Conservation (phyloP, 2,797 vertebrate genomes). For the Myiothlypis coronata region DNA sequence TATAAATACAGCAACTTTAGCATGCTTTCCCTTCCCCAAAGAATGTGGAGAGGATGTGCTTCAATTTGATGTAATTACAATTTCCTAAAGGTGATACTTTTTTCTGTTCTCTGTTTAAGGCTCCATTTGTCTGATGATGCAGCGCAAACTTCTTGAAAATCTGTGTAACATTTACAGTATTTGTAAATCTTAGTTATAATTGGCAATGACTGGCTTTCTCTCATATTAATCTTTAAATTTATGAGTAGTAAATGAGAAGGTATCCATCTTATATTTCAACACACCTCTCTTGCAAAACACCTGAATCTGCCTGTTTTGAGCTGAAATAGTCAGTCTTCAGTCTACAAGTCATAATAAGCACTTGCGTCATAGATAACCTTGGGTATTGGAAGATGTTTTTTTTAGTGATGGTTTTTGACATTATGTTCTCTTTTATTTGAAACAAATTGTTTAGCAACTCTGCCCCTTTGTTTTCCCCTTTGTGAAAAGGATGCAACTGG, state of each 20-base stretch:
- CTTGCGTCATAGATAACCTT: neutral
- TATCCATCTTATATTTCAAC: neutral
- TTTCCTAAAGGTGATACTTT: neutral
- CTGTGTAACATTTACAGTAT: neutral
- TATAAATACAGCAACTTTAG: neutral
- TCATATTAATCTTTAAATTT: neutral
- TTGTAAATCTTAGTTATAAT: neutral
- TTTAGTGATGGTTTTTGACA: neutral
- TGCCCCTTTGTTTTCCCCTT: neutral
- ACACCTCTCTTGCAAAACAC: neutral
- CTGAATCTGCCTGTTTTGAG: neutral
- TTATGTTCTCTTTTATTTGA: neutral
- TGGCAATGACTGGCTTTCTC: neutral
- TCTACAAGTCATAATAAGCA: neutral
- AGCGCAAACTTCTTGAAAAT: neutral
- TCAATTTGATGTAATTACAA: neutral
- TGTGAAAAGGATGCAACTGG: neutral
- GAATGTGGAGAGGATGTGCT: neutral
- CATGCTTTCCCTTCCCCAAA: neutral
- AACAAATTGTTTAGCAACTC: neutral
- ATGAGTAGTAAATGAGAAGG: neutral
- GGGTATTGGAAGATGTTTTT: neutral
- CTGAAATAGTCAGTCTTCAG: neutral
- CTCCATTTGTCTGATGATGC: neutral
- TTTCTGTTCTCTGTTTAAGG: neutral